A percentile compares a stretch with the other conserved stretches of the same genome.
These are phyloP conservation scores for Epistrophe eligans DNA, from an alignment of 2,888 invertebrate species.

Conservation along the genomic window DNA sequence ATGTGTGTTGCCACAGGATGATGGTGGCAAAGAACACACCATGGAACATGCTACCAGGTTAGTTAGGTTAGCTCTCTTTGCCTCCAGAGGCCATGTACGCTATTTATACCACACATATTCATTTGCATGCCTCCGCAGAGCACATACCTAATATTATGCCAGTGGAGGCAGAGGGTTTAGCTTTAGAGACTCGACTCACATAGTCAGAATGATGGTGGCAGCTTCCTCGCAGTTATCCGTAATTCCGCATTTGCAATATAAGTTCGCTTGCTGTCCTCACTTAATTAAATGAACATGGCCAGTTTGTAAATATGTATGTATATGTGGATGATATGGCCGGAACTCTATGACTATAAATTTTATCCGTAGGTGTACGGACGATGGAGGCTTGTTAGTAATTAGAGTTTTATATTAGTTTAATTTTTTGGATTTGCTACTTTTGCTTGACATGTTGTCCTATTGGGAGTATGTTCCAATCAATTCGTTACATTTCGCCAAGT, in stretches of 20 bases:
- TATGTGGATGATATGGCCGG: conserved; percentile 28
- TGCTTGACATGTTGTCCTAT: conserved; percentile 46
- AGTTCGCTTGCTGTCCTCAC: conserved; percentile 66
- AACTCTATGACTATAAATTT: conserved; percentile 18
- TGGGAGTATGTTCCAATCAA: conserved; percentile 56
- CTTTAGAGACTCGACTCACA: not conserved
- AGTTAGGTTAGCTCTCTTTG: conserved; percentile 67
- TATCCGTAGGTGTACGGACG: conserved; percentile 8
- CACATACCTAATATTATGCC: not conserved
- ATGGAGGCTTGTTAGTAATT: conserved; percentile 48
- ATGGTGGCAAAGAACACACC: conserved; percentile 74
- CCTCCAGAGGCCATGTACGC: conserved; percentile 69
- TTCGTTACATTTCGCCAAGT: conserved; percentile 22
- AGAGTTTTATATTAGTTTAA: conserved; percentile 56
- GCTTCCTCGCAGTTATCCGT: conserved; percentile 55
- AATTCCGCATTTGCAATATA: conserved; percentile 26
- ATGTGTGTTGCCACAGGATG: conserved; percentile 24
- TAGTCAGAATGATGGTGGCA: conserved; percentile 22
- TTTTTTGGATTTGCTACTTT: conserved; percentile 43
- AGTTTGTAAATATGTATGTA: conserved; percentile 37
- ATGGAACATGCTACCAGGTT: conserved; percentile 75
- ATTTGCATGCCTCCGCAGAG: conserved; percentile 67
- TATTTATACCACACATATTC: conserved; percentile 71
- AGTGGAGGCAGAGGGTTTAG: not conserved
- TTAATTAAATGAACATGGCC: conserved; percentile 74